Base-by-base conservation (phyloP, 2,797 vertebrate genomes). In the Amblyraja radiata region DNA sequence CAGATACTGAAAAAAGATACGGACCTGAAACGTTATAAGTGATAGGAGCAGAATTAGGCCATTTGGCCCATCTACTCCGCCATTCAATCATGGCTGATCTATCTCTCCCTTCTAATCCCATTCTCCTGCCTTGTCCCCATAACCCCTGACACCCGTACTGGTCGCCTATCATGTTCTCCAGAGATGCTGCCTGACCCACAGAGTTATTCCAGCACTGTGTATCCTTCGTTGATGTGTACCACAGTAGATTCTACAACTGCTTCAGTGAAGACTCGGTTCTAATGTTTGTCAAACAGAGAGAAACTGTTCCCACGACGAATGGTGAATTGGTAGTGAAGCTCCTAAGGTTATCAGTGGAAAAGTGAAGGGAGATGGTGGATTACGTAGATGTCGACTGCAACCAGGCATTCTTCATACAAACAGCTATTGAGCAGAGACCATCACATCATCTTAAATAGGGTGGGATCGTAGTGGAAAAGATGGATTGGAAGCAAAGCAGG, bases 271-370 rank as follows among this genome's bases (percentile, higher is more conserved):
- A 28, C 11, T 46, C 68, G 46, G 36, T 36, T 90, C 16, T 90
- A 73, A 86, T 86, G n/a, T n/a, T 28, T 86, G 83, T 86, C 83
- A 86, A 65, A 86, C 6, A 18, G 58, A 63, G 83, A 86, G 63
- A 63, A 58, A 86, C 63, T 86, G 54, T 32, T 86, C 83, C 28
- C 83, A 86, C 25, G 14, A 13, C 61, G 25, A 13, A 28, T 86
- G 58, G 61, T n/a, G 28, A 61, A 86, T 86, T 65, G 83, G 83
- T 65, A 86, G n/a, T 58, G 32, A 32, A 58, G 28, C 25, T 63
- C 58, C 61, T 61, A n/a, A 58, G 83, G 61, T 65, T 28, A 63
- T 63, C 83, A 63, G 28, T 13, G 7, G 83, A 86, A 63, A 28
- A 86, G 61, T 14, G 1, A 61, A 54, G 58, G 25, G 81, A 23